Evolutionary conservation across 1,140 invertebrate genomes (phyloP), one percentile per base, ranked within the genome.

Genomic region (Dreissena polymorpha): DNA sequence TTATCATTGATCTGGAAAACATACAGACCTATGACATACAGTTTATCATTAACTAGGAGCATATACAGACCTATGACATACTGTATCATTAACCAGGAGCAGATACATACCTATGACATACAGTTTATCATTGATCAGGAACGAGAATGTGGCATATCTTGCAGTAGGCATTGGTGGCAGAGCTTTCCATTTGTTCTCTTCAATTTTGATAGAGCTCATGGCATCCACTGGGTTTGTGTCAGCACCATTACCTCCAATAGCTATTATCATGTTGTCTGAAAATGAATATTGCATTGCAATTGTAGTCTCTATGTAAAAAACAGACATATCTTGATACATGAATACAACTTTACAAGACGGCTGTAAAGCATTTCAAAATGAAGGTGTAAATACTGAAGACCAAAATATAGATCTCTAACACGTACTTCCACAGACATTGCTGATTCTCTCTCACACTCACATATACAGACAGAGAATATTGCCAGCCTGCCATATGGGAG

Each of bases 91-190:
- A 39, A 39, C 2, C 39, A 5, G 39, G 8, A 39, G 39, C 39
- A 39, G 39, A 8, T 23, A 75, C 87, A 88, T 85, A 92, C 92
- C 92, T 82, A 92, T 83, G 0, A 92, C 89, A 88, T 92, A 93
- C 13, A 92, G 69, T 77, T 90, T 91, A 39, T 92, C 88, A 63
- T 87, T 78, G 23, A 92, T 84, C 12, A 91, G 82, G 82, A 92
- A 92, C 14, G 89, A 80, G 64, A 85, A 89, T 16, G 91, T 87
- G 29, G 91, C 92, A 88, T 93, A 93, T 87, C 92, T 87, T n/a
- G 89, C 71, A 16, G 89, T 91, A 12, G 89, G 88, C 89, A 93
- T 90, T 21, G 83, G 65, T 18, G 89, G 84, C 16, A 91, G 27
- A 23, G 74, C 85, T 69, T 89, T 88, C 91, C 92, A 93, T 53